Evolutionary conservation across 2,888 invertebrate species (phyloP), one percentile per base, ranked within the genome.

Genomic region (Tyria jacobaeae): DNA sequence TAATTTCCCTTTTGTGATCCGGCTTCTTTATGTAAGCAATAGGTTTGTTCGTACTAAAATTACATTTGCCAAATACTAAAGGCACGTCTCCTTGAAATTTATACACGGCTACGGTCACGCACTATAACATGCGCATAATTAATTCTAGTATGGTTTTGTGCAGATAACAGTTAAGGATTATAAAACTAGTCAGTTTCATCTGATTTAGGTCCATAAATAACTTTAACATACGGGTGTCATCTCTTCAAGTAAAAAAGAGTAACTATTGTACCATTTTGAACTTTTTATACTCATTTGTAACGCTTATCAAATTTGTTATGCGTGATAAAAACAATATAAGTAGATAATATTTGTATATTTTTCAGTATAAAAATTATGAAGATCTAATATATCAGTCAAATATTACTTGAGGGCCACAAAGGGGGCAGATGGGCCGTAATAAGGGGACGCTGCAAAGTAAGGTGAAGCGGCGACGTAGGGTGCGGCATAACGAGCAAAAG

Each of bases 391-490:
- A 65, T 83, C 84, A 89, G 87, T 89, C 86, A 52, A 80, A 59
- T 48, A 82, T 87, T 73, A 89, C 78, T 88, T 88, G 59, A 86
- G 78, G 64, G 91, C 89, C 56, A 90, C 71, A 21, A 88, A 56
- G 12, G 91, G 89, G 14, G 91, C 90, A 57, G 91, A 84, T 3
- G 87, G 83, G n/a, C 83, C 87, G 49, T 71, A 82, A 75, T 88
- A 88, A 25, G 88, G 85, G 44, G 78, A 81, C 25, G 64, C 69
- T 6, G 77, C 78, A 39, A 71, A 73, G 61, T 68, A 69, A n/a
- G 74, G 62, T 10, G 70, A 62, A 17, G 80, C 75, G 0, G 73
- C 73, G 25, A 75, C 70, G 37, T 81, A 78, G 3, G 84, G 73
- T n/a, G 52, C 24, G n/a, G 55, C 55, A 21, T 55, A 55, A 44